Percentiles rank a stretch among this genome's conserved stretches.
Conservation (phyloP, 2,888 invertebrate genomes). For the Argyresthia albistria region DNA sequence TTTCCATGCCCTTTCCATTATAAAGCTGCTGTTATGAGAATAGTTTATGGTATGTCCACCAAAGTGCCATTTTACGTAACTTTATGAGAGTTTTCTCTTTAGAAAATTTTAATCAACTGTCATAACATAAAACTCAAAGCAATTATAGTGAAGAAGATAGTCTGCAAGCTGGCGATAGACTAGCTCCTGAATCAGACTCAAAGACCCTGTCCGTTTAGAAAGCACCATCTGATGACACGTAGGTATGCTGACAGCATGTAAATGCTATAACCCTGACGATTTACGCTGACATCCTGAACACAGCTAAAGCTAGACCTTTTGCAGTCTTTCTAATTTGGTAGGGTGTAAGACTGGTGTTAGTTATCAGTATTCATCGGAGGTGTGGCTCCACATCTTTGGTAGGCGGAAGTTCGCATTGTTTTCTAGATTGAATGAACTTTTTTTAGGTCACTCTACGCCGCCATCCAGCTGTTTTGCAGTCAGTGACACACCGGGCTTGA, state of each 20-base stretch:
- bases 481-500: too few relatives aligned
- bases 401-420: slow-evolving; percentile 45
- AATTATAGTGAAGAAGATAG: too few relatives aligned
- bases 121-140: too few relatives aligned
- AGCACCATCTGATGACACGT: not conserved
- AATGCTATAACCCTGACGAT: not conserved
- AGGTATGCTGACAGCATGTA: not conserved
- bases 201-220: not conserved
- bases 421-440: slow-evolving; percentile 53
- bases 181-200: too few relatives aligned
- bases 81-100: too few relatives aligned
- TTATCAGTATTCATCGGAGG: slow-evolving; percentile 10
- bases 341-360: not conserved
- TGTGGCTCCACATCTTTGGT: slow-evolving; percentile 29
- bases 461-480: too few relatives aligned
- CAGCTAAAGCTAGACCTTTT: not conserved
- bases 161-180: too few relatives aligned
- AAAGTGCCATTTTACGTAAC: too few relatives aligned
- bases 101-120: too few relatives aligned
- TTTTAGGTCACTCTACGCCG: slow-evolving; percentile 17
- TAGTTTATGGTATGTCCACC: too few relatives aligned
- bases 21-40: too few relatives aligned
- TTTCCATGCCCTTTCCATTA: too few relatives aligned
- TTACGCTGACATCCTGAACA: not conserved
- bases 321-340: not conserved